Evolutionary conservation across 2,888 invertebrate species (phyloP), one percentile per base, ranked within the genome.

Genomic region (Athrips mouffetella): DNA sequence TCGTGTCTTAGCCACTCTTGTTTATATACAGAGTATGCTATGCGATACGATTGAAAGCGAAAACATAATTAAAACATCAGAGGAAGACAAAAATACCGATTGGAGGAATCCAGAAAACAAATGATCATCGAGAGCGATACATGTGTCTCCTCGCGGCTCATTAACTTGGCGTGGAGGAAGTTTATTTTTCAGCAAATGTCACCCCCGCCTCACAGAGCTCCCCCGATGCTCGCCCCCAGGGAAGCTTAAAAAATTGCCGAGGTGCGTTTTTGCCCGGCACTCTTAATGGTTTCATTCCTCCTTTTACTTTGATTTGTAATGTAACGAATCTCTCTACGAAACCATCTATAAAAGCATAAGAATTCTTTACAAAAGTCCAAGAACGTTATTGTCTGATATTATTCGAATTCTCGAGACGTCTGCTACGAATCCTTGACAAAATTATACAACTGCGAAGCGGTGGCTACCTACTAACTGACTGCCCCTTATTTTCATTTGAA

Each of bases 91-190:
- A 37, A 20, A 25, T 16, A 11, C 15, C 25, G 25, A 8, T 25
- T 13, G 16, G 41, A 21, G 6, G 15, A 21, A 44, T 35, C 16
- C 15, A 16, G 20, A 35, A 10, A 45, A 49, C 27, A 41, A 46
- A 45, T 33, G 31, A 20, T 30, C 30, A 16, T 30, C 3, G 50
- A n/a, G 35, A 39, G 20, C 25, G 50, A 48, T 50, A 51, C 51
- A 33, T 45, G 48, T 48, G 48, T 45, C 48, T 40, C 45, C 18
- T 45, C 33, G 37, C 48, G 48, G 27, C 29, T 45, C 51, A 51
- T 48, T 51, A 48, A 18, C 5, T 30, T n/a, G 33, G 10, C 23
- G 10, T 10, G 21, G 42, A 35, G 37, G 13, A 31, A 18, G 45
- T 39, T 25, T 47, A 50, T 44, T 47, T 44, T 47, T 42, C 45